These are phyloP conservation scores for Plodia interpunctella DNA, from an alignment of 1,140 invertebrate genomes.

Conservation along the genomic window DNA sequence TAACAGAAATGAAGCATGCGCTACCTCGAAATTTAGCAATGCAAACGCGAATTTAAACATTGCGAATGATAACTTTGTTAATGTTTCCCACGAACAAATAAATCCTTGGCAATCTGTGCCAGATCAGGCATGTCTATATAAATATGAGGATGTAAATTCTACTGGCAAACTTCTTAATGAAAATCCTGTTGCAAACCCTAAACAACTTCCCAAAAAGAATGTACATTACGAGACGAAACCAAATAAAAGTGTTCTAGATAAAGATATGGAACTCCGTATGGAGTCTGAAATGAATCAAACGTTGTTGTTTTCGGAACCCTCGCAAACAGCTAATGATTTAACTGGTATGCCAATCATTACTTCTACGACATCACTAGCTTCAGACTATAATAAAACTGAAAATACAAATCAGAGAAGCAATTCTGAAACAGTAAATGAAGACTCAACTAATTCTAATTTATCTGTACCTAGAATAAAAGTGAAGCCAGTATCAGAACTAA, in stretches of 20 bases:
- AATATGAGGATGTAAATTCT: conserved; percentile 9
- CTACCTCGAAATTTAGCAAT: not conserved
- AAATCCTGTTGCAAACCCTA: conserved; percentile 61
- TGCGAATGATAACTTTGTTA: not conserved
- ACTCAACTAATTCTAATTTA: not conserved
- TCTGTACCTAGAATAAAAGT: conserved; percentile 55
- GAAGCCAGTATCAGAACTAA: conserved; percentile 50
- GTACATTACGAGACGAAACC: conserved; percentile 12
- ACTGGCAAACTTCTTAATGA: conserved; percentile 48
- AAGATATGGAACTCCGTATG: not conserved
- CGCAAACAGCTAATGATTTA: not conserved
- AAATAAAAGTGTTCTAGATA: not conserved
- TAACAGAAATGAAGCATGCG: not conserved
- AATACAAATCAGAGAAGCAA: conserved; percentile 12
- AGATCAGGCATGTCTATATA: not conserved
- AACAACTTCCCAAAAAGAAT: conserved; percentile 51
- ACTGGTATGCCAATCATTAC: conserved; percentile 44
- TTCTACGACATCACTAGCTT: conserved; percentile 41
- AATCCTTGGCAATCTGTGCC: not conserved
- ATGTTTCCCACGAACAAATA: not conserved
- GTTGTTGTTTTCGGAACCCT: not conserved
- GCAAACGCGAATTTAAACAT: not conserved
- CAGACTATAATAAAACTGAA: conserved; percentile 9
- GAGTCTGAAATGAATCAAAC: conserved; percentile 2
- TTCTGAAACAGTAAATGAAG: conserved; percentile 4